Evolutionary conservation across 2,113 vertebrate genomes (phyloP), one percentile per base, ranked within the genome.

Genomic region (Strix uralensis): DNA sequence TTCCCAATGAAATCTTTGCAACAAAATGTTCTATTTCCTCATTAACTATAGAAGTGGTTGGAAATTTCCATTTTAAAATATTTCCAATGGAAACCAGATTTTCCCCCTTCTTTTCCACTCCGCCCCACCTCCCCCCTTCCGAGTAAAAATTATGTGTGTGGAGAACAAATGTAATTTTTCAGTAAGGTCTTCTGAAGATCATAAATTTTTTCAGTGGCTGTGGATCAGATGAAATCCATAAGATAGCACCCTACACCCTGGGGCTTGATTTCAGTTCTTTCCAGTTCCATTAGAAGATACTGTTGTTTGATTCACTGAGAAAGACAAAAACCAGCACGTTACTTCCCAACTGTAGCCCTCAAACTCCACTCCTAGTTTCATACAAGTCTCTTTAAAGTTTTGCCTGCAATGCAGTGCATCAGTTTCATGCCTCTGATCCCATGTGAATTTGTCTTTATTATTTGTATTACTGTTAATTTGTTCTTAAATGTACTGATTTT

Each of bases 21-120:
- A 85, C 54, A 62, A 94, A 89, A 95, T 66, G 66, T 82, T 94
- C 62, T 96, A 87, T 91, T 95, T 97, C 90, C 96, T 96, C 4
- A 0, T 96, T 86, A 95, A 93, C 92, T 77, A 81, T 2, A 97
- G 85, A 96, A 90, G 93, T 83, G 92, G 92, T 95, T 96, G 90
- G 93, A 96, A 96, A 93, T 85, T 96, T 95, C 92, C 93, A 95
- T 89, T 90, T 75, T 23, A 82, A 96, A 96, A 65, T 77, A 75
- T 93, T 97, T 95, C 90, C 87, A 92, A 86, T 94, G 92, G 90
- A 96, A 97, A 96, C 15, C 96, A 96, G 92, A 96, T 90, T 91
- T 54, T 5, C 25, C 13, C 7, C 18, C 5, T 90, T 94, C 55
- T 55, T 81, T 78, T 61, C 77, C 57, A 79, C 40, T 9, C 82